These are phyloP conservation scores for Cephus nigrinus DNA, from an alignment of 2,888 invertebrate species.

Conservation along the genomic window DNA sequence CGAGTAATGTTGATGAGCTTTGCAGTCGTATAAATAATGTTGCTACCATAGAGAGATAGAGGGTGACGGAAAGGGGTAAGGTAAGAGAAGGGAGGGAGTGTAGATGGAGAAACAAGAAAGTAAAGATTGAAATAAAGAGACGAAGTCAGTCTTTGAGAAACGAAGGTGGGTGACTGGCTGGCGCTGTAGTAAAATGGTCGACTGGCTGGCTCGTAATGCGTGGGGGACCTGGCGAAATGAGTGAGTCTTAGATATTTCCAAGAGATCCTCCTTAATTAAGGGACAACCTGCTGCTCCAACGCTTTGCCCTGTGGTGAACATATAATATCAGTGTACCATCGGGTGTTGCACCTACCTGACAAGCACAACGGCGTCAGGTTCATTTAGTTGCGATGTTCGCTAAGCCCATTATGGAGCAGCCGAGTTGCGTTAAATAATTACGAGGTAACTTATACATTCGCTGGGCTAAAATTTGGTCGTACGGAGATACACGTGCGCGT, in stretches of 20 bases:
- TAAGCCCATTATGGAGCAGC: conserved; percentile 13
- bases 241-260: conserved; percentile 16
- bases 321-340: conserved; percentile 21
- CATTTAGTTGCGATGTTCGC: conserved; percentile 19
- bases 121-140: background rate
- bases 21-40: background rate
- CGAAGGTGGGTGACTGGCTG: background rate
- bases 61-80: background rate
- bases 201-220: background rate
- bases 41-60: background rate
- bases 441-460: background rate
- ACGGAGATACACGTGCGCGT: background rate
- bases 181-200: background rate
- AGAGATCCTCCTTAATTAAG: conserved; percentile 19
- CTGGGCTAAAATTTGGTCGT: background rate
- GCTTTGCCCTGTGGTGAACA: conserved; percentile 21
- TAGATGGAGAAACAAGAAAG: background rate
- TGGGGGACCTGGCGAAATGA: background rate
- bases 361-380: conserved; percentile 21
- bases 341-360: conserved; percentile 19
- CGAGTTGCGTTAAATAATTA: conserved; percentile 8
- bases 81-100: background rate
- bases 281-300: conserved; percentile 22
- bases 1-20: background rate
- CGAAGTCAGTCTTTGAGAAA: background rate